phyloP scores from a whole-genome alignment of 2,888 invertebrate species.

The Drosophila parthenogenetica region DNA sequence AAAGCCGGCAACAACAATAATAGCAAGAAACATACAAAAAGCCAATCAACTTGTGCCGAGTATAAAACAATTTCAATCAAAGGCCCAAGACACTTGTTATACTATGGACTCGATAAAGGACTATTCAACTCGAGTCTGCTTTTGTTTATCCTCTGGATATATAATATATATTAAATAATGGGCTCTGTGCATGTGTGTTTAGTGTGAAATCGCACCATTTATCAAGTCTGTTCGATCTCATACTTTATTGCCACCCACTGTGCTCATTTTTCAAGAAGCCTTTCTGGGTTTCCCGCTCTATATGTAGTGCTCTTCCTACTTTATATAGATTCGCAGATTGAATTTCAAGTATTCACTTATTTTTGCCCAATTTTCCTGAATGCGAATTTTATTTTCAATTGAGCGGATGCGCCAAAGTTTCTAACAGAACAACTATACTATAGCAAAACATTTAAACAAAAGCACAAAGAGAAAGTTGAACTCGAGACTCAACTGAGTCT shows the following conservation, averaged over 20 bases:
- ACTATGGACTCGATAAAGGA: constrained; percentile 49
- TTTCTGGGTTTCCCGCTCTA: constrained; percentile 2
- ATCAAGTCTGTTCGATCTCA: constrained; percentile 51
- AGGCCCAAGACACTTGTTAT: constrained; percentile 60
- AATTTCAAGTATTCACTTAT: constrained; percentile 46
- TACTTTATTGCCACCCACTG: constrained; percentile 53
- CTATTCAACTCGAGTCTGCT: constrained; percentile 24
- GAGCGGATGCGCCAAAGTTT: constrained; percentile 44
- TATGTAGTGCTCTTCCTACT: background rate
- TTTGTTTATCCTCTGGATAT: constrained; percentile 35
- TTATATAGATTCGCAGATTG: constrained; percentile 42
- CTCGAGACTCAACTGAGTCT: constrained; percentile 22
- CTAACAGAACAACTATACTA: constrained; percentile 16
- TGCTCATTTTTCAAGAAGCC: constrained; percentile 58
- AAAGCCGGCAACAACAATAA: constrained; percentile 19
- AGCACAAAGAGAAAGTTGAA: constrained; percentile 37
- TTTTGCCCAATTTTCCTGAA: constrained; percentile 58
- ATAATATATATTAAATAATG: constrained; percentile 6
- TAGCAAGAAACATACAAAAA: constrained; percentile 11
- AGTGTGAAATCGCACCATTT: constrained; percentile 66
- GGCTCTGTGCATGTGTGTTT: constrained; percentile 36
- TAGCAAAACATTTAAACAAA: constrained; percentile 35
- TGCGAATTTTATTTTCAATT: constrained; percentile 58
- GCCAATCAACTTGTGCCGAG: constrained; percentile 48
- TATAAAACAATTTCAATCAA: constrained; percentile 56